Evolutionary conservation across 1,140 invertebrate species (phyloP).

Genomic region (Procambarus clarkii): DNA sequence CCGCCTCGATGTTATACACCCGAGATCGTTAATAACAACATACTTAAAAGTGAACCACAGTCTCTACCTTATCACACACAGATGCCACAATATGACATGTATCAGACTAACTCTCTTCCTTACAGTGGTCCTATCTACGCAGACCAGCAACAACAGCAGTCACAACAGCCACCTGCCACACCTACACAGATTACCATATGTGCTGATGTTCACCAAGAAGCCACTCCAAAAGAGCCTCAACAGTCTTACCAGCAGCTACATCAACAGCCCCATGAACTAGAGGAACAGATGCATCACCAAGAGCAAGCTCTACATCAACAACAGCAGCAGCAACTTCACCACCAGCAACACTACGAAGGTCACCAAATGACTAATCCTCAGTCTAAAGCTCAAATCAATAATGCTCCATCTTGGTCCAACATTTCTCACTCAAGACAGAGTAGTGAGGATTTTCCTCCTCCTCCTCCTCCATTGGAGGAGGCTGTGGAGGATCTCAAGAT

Average conservation of each 20-base stretch:
- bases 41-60: constrained; percentile 65
- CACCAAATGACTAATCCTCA: background rate
- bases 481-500: constrained; percentile 73
- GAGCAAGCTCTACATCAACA: background rate
- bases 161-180: constrained; percentile 40
- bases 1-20: constrained; percentile 71
- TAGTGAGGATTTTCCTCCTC: constrained; percentile 92
- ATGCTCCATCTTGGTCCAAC: constrained; percentile 25
- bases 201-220: constrained; percentile 73
- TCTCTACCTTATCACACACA: constrained; percentile 59
- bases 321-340: constrained; percentile 37
- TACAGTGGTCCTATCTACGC: constrained; percentile 40
- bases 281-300: constrained; percentile 31
- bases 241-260: constrained; percentile 33
- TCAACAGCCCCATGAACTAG: constrained; percentile 37
- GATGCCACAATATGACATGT: constrained; percentile 63
- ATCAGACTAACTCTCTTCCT: constrained; percentile 47
- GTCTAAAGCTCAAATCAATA: constrained; percentile 18
- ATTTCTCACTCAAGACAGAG: constrained; percentile 87
- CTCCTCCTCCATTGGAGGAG: constrained; percentile 85
- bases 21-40: constrained; percentile 65
- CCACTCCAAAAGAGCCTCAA: constrained; percentile 24
- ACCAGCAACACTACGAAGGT: constrained; percentile 40
- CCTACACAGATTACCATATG: constrained; percentile 72
- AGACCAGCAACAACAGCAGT: constrained; percentile 22